phyloP scores from a whole-genome alignment of 2,113 vertebrate species.

The Erinaceus europaeus region DNA sequence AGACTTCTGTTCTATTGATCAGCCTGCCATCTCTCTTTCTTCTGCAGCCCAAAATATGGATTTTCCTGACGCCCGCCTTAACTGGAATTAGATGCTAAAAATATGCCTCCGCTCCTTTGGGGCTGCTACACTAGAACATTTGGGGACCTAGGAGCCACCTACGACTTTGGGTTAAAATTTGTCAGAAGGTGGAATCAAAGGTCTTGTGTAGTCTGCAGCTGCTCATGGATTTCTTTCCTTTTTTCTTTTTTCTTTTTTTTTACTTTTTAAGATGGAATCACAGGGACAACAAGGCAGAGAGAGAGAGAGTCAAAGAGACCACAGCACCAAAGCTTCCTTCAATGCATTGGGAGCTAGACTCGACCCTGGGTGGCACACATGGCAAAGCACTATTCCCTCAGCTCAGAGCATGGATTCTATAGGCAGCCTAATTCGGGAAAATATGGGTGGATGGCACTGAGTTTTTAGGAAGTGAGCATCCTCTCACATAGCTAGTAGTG shows the following conservation, averaged over 20 bases:
- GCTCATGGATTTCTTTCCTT: neutral
- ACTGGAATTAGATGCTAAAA: constrained; percentile 76
- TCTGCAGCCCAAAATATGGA: constrained; percentile 71
- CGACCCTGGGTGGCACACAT: too few species aligned
- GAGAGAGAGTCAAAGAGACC: neutral
- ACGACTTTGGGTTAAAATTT: neutral
- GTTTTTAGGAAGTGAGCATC: neutral
- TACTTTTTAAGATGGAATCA: too few species aligned
- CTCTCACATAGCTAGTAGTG: neutral
- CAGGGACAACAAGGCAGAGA: neutral
- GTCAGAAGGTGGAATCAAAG: constrained; percentile 3
- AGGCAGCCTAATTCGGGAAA: too few species aligned
- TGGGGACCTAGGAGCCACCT: constrained; percentile 18
- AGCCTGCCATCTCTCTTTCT: constrained; percentile 64
- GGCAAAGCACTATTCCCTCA: too few species aligned
- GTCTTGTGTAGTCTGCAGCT: neutral
- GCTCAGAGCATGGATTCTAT: too few species aligned
- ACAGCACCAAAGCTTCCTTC: too few species aligned
- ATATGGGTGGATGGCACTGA: too few species aligned
- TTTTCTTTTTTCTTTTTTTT: too few species aligned
- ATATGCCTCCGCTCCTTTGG: constrained; percentile 39
- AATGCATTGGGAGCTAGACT: too few species aligned
- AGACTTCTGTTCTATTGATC: constrained; percentile 70
- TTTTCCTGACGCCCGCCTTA: constrained; percentile 67
- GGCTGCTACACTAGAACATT: neutral